Base-by-base conservation (phyloP, 2,797 vertebrate genomes). In the Miichthys miiuy region DNA sequence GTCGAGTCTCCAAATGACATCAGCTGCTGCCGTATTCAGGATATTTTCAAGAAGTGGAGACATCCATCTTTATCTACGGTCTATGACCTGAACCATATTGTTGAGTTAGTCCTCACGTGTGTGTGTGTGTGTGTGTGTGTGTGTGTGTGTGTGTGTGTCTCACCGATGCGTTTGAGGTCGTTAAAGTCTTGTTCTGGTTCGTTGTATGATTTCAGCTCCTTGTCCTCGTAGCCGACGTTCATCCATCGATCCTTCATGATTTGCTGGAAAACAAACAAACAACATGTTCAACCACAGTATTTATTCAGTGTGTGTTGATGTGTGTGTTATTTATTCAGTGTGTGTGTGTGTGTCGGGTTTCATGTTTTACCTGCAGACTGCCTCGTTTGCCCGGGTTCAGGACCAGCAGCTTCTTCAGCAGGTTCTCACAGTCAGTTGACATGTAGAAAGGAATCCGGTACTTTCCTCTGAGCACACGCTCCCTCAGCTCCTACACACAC, bases 401-500 rank as follows among this genome's bases (percentile, higher is more conserved):
- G 38, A 98, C 97, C 81, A 98, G 91, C 6, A 98, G 92, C 67
- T 97, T 97, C 94, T 98, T 98, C 60, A 98, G 95, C 1, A 98
- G 95, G 84, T 98, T 98, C 92, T 98, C 97, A 93, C 97, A 98
- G 95, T 98, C 97, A 7, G 97, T 98, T 74, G 97, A 98, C 97
- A 98, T 98, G 66, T 98, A 98, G 94, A 98, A 98, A 0, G 97
- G 97, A 71, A 98, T 97, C 14, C 97, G 96, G 81, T 98, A 98
- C 86, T 98, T 97, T 63, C 97, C 97, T 20, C 97, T 91, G 77
- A 98, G 93, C 10, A 98, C 97, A 51, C 97, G 94, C 83, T 98
- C 97, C 86, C 97, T 94, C 48, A 97, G 93, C 84, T 98, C 97
- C 97, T 97, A 80, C 6, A 52, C 74, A 86, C 52, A 38, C 56